Evolutionary conservation across 2,797 vertebrate species (phyloP).

Genomic region (Mormyrops boulengeri): DNA sequence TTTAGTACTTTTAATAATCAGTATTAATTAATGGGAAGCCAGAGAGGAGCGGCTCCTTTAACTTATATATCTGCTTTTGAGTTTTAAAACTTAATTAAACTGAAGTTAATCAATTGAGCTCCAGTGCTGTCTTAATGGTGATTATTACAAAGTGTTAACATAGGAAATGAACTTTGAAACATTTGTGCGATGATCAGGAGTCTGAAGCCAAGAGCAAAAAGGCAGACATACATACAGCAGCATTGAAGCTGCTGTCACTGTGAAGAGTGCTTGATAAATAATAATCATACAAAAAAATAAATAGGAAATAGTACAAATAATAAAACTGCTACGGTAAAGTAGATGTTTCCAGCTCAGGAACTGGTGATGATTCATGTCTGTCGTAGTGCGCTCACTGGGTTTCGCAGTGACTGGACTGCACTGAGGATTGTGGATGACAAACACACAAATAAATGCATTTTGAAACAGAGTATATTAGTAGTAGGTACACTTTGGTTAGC

Average conservation of each 20-base stretch:
- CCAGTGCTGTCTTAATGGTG: background rate
- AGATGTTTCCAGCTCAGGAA: background rate
- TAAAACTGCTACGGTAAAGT: background rate
- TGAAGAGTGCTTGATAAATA: background rate
- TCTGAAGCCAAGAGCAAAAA: background rate
- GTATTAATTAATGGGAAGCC: background rate
- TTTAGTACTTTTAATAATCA: background rate
- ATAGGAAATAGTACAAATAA: background rate
- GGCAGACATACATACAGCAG: background rate
- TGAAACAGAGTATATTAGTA: background rate
- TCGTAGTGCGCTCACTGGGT: background rate
- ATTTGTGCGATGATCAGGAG: background rate
- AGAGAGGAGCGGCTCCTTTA: background rate
- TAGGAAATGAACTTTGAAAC: background rate
- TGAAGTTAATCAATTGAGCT: background rate
- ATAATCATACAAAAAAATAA: background rate
- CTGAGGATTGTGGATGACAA: background rate
- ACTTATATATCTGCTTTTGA: background rate
- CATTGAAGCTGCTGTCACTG: background rate
- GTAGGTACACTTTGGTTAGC: background rate
- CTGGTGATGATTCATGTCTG: background rate
- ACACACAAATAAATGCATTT: background rate
- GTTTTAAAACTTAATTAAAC: background rate
- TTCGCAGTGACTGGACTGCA: background rate
- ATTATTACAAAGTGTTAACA: background rate